Base-by-base conservation (phyloP, 1,140 invertebrate genomes). In the Stegodyphus mimosarum region DNA sequence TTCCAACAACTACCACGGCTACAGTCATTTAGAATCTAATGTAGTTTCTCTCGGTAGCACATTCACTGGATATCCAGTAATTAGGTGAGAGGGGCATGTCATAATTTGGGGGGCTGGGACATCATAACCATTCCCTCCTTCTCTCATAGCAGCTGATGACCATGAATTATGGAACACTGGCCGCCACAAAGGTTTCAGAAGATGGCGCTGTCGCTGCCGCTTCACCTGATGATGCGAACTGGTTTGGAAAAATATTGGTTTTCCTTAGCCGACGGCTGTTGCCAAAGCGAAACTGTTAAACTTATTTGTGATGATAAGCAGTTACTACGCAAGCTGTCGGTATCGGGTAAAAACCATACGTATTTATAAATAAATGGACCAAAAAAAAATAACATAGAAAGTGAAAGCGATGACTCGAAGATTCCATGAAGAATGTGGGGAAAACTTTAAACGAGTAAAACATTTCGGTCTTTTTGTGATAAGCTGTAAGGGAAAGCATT, bases 241-340 rank as follows among this genome's bases (percentile, higher is more conserved):
- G n/a, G 76, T 48, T 49, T 67, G 64, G 17, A 78, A 78, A 78
- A 78, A 78, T 69, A 78, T 69, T 51, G 64, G 64, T 48, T 78
- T 78, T 48, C 9, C 49, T 74, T 78, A 17, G 67, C 64, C 69
- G 55, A 64, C 74, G 55, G 74, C 74, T 76, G 64, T 69, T 78
- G 76, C 76, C 49, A 67, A 11, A 49, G 48, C 15, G 64, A 51
- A 69, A 67, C 50, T 11, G 63, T 53, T 52, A 11, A 49, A 48
- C 76, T 78, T 78, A 69, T 78, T 78, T 78, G 76, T 78, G 69
- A 78, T 78, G 76, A 78, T 69, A 78, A 78, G 76, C 55, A 78
- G 76, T 6, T 5, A 60, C 53, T 15, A 18, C 6, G 13, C 72
- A 74, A 53, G 51, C 53, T 60, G 72, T 53, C 60, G 72, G 48